Evolutionary conservation across 2,113 vertebrate genomes (phyloP), one percentile per base, ranked within the genome.

Genomic region (Abramis brama): DNA sequence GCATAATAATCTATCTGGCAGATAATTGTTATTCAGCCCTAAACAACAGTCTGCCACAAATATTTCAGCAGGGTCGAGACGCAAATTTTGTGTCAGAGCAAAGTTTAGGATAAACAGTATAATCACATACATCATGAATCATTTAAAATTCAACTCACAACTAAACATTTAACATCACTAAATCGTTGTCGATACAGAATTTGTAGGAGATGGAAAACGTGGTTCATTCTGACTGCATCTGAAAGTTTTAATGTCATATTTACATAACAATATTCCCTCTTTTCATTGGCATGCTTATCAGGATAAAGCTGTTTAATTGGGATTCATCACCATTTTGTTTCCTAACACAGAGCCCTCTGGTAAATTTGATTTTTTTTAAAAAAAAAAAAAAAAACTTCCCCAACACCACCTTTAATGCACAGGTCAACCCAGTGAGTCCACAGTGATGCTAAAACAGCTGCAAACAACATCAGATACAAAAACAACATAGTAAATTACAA

Each of bases 311-410:
- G 33, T 66, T 86, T 84, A 79, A 86, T 84, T 86, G 81, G 73
- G 25, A 68, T 39, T 88, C 87, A 86, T 86, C 85, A 36, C 75
- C n/a, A 81, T 88, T 86, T 60, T 66, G 17, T 36, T 68, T 68
- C 17, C 17, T 19, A 27, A 15, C 62, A 30, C 13, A 33, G 6
- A 68, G 62, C 17, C 39, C 60, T 79, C 6, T 57, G 17, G 84
- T 43, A 25, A 62, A 83, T 23, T 30, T 23, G 43, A 11, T n/a
- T n/a, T n/a, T n/a, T n/a, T n/a, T n/a, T 25, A 30, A 30, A 30
- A 30, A 1, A 30, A 30, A 1, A 1, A 1, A 23, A 25, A 79
- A 21, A 59, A 82, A 70, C 68, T 87, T 77, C 33, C 66, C 43
- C 0, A 21, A 57, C 68, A 21, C 39, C 30, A 39, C 55, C 17